Evolutionary conservation across 2,113 vertebrate genomes (phyloP).

Genomic region (Tichodroma muraria): DNA sequence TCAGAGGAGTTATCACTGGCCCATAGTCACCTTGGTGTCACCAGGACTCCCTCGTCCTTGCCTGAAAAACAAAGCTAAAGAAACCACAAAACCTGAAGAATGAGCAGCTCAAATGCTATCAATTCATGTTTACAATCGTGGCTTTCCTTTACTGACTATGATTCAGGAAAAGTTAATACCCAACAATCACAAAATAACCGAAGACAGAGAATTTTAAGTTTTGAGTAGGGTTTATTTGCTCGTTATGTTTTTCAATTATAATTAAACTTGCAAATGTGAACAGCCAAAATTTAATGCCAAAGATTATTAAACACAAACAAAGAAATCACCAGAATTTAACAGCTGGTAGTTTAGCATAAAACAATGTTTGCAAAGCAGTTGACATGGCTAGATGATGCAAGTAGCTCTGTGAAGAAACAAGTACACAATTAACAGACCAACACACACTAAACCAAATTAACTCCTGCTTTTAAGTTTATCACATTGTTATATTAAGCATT

Average conservation of each 20-base stretch:
- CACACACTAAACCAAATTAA: background rate
- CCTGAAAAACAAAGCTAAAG: background rate
- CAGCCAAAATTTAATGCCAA: background rate
- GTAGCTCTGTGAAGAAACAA: background rate
- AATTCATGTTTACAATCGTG: background rate
- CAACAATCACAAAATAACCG: background rate
- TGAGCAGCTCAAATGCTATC: background rate
- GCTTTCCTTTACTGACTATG: background rate
- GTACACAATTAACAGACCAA: background rate
- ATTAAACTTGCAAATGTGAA: background rate
- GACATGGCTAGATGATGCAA: background rate
- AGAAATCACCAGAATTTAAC: background rate
- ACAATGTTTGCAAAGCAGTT: background rate
- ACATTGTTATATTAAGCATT: slow-evolving; percentile 36
- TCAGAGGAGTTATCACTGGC: background rate
- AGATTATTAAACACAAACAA: background rate
- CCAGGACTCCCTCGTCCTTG: background rate
- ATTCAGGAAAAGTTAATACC: background rate
- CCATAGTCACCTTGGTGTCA: background rate
- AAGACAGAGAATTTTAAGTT: background rate
- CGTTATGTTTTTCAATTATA: background rate
- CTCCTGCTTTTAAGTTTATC: background rate
- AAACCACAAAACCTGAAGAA: background rate
- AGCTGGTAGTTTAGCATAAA: background rate
- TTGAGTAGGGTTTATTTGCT: background rate